Evolutionary conservation across 2,888 invertebrate species (phyloP).

Genomic region (Homarus gammarus): DNA sequence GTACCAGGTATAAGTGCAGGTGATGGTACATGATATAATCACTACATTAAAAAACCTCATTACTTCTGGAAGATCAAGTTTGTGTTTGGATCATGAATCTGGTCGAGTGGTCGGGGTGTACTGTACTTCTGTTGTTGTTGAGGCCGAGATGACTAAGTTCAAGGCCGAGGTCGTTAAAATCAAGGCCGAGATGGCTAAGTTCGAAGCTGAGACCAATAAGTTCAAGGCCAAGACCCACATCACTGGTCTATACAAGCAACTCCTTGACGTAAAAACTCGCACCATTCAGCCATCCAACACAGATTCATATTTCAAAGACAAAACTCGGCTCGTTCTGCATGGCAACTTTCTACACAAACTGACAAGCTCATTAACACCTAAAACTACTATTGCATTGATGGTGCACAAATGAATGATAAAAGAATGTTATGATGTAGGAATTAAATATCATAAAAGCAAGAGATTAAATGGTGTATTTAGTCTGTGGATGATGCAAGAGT

Average conservation of each 20-base stretch:
- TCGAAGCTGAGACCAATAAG: too few relatives aligned
- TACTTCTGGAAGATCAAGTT: background rate
- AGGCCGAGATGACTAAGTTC: too few relatives aligned
- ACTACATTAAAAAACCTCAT: background rate
- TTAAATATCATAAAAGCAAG: slow-evolving; percentile 4
- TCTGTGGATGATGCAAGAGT: slow-evolving; percentile 21
- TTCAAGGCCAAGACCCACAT: too few relatives aligned
- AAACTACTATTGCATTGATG: slow-evolving; percentile 12
- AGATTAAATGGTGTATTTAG: slow-evolving; percentile 6
- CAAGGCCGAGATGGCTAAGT: too few relatives aligned
- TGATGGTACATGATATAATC: background rate
- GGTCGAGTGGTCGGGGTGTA: too few relatives aligned
- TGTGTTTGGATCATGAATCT: background rate
- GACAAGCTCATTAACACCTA: slow-evolving; percentile 16
- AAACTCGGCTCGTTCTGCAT: background rate
- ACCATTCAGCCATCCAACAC: background rate
- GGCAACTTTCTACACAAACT: slow-evolving; percentile 34
- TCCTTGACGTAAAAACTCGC: too few relatives aligned
- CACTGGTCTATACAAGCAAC: too few relatives aligned
- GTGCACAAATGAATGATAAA: slow-evolving; percentile 27
- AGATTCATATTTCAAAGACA: background rate
- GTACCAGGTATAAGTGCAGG: too few relatives aligned
- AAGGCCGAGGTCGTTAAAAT: too few relatives aligned
- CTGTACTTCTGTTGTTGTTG: too few relatives aligned
- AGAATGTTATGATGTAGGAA: background rate